These are phyloP conservation scores for Drosophila carrolli DNA, from an alignment of 1,140 invertebrate genomes.

Conservation along the genomic window DNA sequence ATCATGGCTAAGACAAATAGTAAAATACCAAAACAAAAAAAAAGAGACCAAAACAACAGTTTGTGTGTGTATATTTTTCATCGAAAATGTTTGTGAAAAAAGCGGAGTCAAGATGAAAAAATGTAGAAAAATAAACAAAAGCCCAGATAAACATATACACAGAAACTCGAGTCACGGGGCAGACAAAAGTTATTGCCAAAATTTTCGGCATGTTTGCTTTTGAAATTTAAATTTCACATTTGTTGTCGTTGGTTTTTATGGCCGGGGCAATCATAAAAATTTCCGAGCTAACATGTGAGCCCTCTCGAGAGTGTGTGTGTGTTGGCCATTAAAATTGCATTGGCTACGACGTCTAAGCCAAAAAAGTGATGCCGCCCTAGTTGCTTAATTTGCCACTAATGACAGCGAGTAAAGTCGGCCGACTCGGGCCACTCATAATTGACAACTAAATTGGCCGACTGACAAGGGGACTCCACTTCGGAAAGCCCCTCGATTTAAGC, in stretches of 20 bases:
- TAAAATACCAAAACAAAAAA: constrained; percentile 17
- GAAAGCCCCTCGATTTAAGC: neutral
- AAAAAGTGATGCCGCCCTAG: constrained; percentile 28
- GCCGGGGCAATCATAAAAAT: constrained; percentile 72
- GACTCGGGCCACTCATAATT: constrained; percentile 51
- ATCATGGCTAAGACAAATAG: constrained; percentile 37
- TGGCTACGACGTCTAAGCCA: constrained; percentile 14
- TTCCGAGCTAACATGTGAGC: constrained; percentile 11
- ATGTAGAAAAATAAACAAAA: constrained; percentile 45
- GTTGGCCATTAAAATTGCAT: constrained; percentile 69
- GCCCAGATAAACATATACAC: constrained; percentile 27
- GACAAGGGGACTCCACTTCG: constrained; percentile 43
- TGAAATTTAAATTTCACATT: constrained; percentile 82
- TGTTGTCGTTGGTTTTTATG: constrained; percentile 67
- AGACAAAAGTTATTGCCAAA: constrained; percentile 77
- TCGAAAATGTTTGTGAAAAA: constrained; percentile 63
- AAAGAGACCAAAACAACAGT: constrained; percentile 27
- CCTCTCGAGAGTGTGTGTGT: constrained; percentile 28
- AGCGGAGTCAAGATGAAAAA: constrained; percentile 53
- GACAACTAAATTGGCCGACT: constrained; percentile 80
- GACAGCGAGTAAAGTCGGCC: constrained; percentile 28
- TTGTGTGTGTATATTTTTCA: constrained; percentile 44
- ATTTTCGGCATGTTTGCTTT: constrained; percentile 82
- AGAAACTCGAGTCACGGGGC: constrained; percentile 37
- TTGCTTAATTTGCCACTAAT: constrained; percentile 61